Evolutionary conservation across 2,888 invertebrate species (phyloP).

Genomic region (Salticus scenicus): DNA sequence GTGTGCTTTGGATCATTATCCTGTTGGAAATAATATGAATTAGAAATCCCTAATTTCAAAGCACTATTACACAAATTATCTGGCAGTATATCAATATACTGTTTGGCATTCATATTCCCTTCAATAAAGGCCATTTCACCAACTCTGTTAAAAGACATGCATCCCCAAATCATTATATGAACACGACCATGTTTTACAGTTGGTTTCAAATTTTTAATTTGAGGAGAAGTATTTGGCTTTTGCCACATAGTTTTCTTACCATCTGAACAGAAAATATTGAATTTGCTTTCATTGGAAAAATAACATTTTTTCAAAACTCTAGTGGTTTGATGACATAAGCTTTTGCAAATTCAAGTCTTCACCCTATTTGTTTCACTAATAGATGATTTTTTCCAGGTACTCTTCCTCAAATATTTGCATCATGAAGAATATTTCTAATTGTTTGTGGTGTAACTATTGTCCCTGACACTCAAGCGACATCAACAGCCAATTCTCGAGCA

Average conservation of each 20-base stretch:
- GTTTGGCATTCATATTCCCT: constrained; percentile 35
- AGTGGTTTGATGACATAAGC: constrained; percentile 4
- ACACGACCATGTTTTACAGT: constrained; percentile 69
- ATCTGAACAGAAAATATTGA: constrained; percentile 19
- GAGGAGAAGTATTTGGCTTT: constrained; percentile 19
- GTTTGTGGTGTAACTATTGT: background rate
- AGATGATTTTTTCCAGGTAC: background rate
- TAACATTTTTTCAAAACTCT: background rate
- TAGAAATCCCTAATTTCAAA: constrained; percentile 27
- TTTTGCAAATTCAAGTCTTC: constrained; percentile 15
- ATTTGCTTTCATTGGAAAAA: constrained; percentile 42
- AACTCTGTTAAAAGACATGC: constrained; percentile 33
- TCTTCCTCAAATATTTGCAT: constrained; percentile 2
- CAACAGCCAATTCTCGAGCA: constrained; percentile 11
- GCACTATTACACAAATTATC: constrained; percentile 46
- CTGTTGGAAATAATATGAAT: constrained; percentile 59
- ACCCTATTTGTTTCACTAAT: constrained; percentile 3
- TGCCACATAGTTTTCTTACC: background rate
- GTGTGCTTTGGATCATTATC: constrained; percentile 68
- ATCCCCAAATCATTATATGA: constrained; percentile 60
- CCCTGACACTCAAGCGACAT: background rate
- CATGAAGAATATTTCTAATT: background rate
- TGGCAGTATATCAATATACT: constrained; percentile 44
- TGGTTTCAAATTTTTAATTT: constrained; percentile 11
- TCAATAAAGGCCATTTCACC: constrained; percentile 42